These are phyloP conservation scores for Notarius lentiginosus DNA, from an alignment of 2,113 vertebrate genomes.

Conservation along the genomic window DNA sequence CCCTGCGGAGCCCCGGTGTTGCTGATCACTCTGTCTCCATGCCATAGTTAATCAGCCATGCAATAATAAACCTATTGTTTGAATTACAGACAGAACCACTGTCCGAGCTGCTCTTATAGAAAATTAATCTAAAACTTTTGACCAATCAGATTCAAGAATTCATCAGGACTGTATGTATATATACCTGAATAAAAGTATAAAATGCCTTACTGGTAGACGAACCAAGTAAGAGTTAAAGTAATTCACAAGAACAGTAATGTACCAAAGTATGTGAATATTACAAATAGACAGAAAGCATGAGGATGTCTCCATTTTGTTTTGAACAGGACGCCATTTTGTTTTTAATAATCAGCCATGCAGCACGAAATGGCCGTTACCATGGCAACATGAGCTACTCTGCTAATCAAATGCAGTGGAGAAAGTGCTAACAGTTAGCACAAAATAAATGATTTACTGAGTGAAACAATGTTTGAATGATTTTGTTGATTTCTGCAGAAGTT, in stretches of 20 bases:
- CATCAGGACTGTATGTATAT: neutral
- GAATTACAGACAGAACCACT: neutral
- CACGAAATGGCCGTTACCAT: neutral
- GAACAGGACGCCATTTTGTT: neutral
- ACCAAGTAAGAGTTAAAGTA: neutral
- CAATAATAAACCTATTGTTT: neutral
- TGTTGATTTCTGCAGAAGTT: neutral
- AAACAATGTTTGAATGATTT: neutral
- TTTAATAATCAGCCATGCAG: neutral
- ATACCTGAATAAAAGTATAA: neutral
- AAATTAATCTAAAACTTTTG: neutral
- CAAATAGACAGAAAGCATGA: neutral
- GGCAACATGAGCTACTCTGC: neutral
- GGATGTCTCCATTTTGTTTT: neutral
- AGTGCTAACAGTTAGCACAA: neutral
- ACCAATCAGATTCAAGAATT: conserved; percentile 9
- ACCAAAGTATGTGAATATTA: neutral
- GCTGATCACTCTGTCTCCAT: too few species aligned
- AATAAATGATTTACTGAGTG: neutral
- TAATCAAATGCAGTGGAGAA: neutral
- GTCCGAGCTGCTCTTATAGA: neutral
- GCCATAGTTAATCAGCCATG: too few species aligned
- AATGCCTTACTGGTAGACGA: neutral
- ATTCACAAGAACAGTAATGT: neutral
- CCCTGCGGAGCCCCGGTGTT: too few species aligned